Evolutionary conservation across 1,140 invertebrate species (phyloP), one percentile per base, ranked within the genome.

Genomic region (Hycleus phaleratus): DNA sequence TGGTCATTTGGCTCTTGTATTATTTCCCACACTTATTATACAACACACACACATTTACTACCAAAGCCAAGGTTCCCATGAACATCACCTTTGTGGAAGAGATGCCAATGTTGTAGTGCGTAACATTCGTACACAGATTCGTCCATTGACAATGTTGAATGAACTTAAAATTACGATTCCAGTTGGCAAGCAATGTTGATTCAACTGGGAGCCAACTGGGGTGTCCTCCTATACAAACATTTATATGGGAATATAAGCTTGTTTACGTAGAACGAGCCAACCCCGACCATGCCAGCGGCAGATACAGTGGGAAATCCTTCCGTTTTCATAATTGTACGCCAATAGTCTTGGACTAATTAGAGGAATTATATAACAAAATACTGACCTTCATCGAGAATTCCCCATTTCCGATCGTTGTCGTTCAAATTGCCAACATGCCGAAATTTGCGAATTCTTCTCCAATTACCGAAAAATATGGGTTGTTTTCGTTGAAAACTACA

Each of bases 221-320:
- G 54, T 56, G 52, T 55, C 43, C 52, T 51, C 38, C 38, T 40
- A 38, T 42, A 42, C 40, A 42, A 10, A 32, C 43, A 38, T 24
- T 26, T 12, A 38, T 46, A n/a, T 46, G 46, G 32, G 32, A 32
- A 32, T 5, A 7, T 32, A 5, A 7, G 32, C 32, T 32, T 56
- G 54, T 56, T 56, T 56, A 56, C 54, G 39, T 38, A 44, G 2
- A 10, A 3, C 39, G 46, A 47, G 54, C 54, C 54, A 56, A 49
- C 54, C 54, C 54, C 38, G 46, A 38, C 39, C 7, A 38, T 39
- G 46, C 46, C 46, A 56, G 44, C 26, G 7, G 32, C 6, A 45
- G 38, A 51, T 39, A n/a, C 11, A 18, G n/a, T 26, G 25, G 10
- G 46, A 48, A 38, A 25, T 26, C 9, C 12, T 8, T 48, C 8